phyloP scores from a whole-genome alignment of 2,888 invertebrate genomes.

The Diadromus collaris region DNA sequence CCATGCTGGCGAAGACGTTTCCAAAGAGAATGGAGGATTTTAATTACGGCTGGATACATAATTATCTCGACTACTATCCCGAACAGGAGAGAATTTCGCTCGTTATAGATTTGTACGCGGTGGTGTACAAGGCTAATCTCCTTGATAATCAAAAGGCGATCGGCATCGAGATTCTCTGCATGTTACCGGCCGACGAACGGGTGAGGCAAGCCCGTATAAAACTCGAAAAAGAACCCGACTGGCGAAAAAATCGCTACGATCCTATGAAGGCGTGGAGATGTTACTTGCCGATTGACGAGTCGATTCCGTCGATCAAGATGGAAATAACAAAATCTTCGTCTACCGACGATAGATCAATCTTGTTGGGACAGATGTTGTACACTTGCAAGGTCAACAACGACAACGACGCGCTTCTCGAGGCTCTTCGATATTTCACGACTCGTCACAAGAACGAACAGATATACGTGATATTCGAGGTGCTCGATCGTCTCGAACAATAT shows the following conservation, averaged over 20 bases:
- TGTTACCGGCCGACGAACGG: conserved; percentile 70
- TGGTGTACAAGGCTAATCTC: conserved; percentile 66
- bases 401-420: conserved; percentile 66
- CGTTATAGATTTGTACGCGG: conserved; percentile 64
- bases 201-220: conserved; percentile 66
- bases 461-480: conserved; percentile 54
- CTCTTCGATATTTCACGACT: conserved; percentile 68
- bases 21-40: conserved; percentile 59
- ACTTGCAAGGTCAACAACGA: conserved; percentile 75
- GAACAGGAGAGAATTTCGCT: conserved; percentile 62
- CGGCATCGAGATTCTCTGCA: conserved; percentile 55
- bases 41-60: conserved; percentile 23
- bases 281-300: conserved; percentile 68
- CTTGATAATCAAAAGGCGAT: conserved; percentile 60
- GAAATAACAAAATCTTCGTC: conserved; percentile 65
- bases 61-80: conserved; percentile 67
- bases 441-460: conserved; percentile 74
- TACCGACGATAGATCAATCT: conserved; percentile 48
- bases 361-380: conserved; percentile 70
- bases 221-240: conserved; percentile 54
- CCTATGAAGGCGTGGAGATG: conserved; percentile 66
- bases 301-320: conserved; percentile 66
- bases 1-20: conserved; percentile 66
- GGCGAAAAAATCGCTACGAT: not conserved
- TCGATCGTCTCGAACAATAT: conserved; percentile 52